Percentiles rank a stretch among this genome's conserved stretches.
These are phyloP conservation scores for Barypeithes pellucidus DNA, from an alignment of 2,888 invertebrate species.

Conservation along the genomic window DNA sequence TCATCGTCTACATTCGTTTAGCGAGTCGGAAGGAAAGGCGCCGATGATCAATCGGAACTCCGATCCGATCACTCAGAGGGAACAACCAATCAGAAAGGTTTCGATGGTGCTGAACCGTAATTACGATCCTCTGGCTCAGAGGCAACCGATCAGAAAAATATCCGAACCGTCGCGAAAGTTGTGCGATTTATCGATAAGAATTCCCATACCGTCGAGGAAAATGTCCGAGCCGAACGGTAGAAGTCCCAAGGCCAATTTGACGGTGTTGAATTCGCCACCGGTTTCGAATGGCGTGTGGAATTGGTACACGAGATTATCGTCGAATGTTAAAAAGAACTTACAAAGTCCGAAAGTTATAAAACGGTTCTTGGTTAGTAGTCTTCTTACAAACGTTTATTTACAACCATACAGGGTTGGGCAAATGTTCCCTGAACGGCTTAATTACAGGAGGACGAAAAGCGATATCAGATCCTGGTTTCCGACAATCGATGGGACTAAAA, in stretches of 20 bases:
- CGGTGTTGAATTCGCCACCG: conserved; percentile 60
- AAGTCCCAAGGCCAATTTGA: conserved; percentile 54
- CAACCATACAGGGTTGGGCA: too few relatives aligned
- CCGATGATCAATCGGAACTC: conserved; percentile 4
- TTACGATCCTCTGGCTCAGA: conserved; percentile 25
- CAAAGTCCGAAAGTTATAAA: conserved; percentile 64
- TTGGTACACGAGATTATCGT: conserved; percentile 66
- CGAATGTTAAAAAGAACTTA: conserved; percentile 62
- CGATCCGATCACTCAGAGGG: conserved; percentile 22
- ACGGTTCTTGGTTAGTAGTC: conserved; percentile 54
- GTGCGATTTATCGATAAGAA: too few relatives aligned
- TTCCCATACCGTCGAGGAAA: conserved; percentile 20
- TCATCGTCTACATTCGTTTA: conserved; percentile 60
- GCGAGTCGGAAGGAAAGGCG: conserved; percentile 30
- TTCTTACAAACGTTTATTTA: too few relatives aligned
- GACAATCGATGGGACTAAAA: too few relatives aligned
- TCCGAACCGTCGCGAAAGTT: conserved; percentile 46
- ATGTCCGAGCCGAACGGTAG: conserved; percentile 32
- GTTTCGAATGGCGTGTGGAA: conserved; percentile 61
- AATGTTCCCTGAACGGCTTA: too few relatives aligned
- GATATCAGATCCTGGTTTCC: too few relatives aligned
- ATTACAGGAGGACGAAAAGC: too few relatives aligned
- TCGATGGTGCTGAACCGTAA: conserved; percentile 4
- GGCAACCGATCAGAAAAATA: conserved; percentile 36
- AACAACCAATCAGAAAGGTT: conserved; percentile 3